Conservation (phyloP, 2,797 vertebrate species). For the Danionella dracula region DNA sequence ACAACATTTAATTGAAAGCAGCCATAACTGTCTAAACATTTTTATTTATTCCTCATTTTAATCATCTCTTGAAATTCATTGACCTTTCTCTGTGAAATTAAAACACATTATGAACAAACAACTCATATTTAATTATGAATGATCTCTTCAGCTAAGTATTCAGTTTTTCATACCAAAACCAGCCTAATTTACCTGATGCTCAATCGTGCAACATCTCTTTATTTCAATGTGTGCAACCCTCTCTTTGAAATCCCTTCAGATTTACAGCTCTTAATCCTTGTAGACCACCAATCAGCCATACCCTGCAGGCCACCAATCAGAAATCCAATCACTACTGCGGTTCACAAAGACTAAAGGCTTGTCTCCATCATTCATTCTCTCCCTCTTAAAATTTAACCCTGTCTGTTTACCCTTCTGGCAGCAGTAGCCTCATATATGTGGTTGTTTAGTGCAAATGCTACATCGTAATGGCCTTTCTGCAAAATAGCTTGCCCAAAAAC, state of each 20-base stretch:
- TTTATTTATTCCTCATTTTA: not conserved
- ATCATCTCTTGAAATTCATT: not conserved
- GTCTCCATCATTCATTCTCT: constrained; percentile 6
- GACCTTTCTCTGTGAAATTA: not conserved
- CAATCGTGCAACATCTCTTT: constrained; percentile 57
- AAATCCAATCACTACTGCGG: constrained; percentile 2
- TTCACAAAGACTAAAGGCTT: constrained; percentile 23
- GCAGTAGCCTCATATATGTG: not conserved
- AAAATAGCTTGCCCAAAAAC: constrained; percentile 3
- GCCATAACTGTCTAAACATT: no score
- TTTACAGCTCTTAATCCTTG: not conserved
- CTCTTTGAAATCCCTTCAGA: not conserved
- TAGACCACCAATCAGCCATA: constrained; percentile 23
- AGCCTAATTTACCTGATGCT: constrained; percentile 72
- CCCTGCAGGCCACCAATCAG: constrained; percentile 5
- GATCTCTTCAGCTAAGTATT: constrained; percentile 54
- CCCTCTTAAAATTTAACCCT: constrained; percentile 31
- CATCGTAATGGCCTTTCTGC: constrained; percentile 15
- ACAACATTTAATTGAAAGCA: no score
- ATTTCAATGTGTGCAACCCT: not conserved
- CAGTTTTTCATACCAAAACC: constrained; percentile 54
- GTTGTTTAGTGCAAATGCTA: constrained; percentile 3
- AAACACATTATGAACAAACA: constrained; percentile 8
- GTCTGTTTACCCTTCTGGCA: constrained; percentile 18
- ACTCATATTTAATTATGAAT: constrained; percentile 32